Evolutionary conservation across 2,797 vertebrate genomes (phyloP).

Genomic region (Parambassis ranga): DNA sequence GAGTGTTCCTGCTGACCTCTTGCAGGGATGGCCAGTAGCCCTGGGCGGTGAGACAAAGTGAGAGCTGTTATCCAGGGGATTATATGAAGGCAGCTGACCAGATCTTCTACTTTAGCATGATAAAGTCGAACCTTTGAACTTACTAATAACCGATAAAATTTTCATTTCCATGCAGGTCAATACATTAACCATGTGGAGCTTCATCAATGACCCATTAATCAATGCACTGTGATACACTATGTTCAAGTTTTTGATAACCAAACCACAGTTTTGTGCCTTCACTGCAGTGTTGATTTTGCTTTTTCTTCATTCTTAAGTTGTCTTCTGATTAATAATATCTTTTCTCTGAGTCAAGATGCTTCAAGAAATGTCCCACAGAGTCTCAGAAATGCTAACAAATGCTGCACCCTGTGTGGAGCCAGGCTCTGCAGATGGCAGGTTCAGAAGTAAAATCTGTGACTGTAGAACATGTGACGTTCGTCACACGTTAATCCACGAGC

Average conservation of each 20-base stretch:
- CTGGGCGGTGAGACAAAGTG: slow-evolving; percentile 54
- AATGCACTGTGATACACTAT: no score
- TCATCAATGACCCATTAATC: background rate
- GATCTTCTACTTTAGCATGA: background rate
- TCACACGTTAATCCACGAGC: slow-evolving; percentile 6
- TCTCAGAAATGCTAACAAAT: slow-evolving; percentile 1
- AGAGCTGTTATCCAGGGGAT: slow-evolving; percentile 29
- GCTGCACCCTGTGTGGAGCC: background rate
- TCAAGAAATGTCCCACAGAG: background rate
- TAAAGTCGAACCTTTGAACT: background rate
- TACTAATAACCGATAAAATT: background rate
- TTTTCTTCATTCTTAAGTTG: background rate
- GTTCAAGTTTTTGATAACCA: no score
- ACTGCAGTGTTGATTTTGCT: background rate
- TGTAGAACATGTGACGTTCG: slow-evolving; percentile 27
- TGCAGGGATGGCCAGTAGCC: slow-evolving; percentile 53
- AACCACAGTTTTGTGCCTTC: no score
- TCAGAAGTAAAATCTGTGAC: slow-evolving; percentile 31
- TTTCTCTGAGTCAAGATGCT: background rate
- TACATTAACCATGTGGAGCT: background rate
- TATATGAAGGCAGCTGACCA: background rate
- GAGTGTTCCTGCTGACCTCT: slow-evolving; percentile 76
- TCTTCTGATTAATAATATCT: background rate
- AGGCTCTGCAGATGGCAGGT: slow-evolving; percentile 10
- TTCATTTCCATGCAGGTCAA: no score